Evolutionary conservation across 2,113 vertebrate species (phyloP).

Genomic region (Corynorhinus townsendii): DNA sequence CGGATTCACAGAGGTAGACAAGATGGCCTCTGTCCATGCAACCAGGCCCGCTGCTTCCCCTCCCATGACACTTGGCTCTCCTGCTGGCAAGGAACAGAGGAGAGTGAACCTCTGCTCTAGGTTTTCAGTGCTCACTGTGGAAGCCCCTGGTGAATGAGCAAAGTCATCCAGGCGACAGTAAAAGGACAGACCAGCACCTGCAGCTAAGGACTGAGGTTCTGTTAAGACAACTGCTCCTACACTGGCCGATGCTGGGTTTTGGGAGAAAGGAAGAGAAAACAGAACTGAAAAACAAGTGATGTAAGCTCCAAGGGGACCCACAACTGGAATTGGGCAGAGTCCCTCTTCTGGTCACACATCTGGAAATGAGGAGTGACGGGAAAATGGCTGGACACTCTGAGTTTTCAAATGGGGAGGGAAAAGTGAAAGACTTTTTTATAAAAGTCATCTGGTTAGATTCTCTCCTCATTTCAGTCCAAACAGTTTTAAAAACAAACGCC

Average conservation of each 20-base stretch:
- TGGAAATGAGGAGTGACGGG: constrained; percentile 65
- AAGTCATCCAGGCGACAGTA: background rate
- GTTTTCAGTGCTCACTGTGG: background rate
- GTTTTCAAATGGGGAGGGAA: background rate
- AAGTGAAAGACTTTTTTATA: background rate
- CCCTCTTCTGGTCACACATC: constrained; percentile 70
- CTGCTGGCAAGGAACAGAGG: background rate
- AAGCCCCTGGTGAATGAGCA: background rate
- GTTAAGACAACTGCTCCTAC: background rate
- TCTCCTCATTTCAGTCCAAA: background rate
- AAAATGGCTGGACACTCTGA: background rate
- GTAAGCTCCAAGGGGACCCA: constrained; percentile 76
- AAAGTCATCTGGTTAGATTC: background rate
- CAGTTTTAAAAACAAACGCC: background rate
- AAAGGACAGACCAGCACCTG: background rate
- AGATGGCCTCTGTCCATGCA: fast-evolving
- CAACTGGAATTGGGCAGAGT: constrained; percentile 68
- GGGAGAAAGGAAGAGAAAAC: constrained; percentile 73
- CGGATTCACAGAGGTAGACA: background rate
- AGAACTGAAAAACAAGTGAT: constrained; percentile 83
- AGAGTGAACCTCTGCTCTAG: background rate
- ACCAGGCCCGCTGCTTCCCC: background rate
- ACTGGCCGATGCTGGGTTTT: constrained; percentile 67
- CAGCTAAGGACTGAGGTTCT: background rate
- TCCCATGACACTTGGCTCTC: background rate